Conservation (phyloP, 2,888 invertebrate genomes). For the Atrina japonica region DNA sequence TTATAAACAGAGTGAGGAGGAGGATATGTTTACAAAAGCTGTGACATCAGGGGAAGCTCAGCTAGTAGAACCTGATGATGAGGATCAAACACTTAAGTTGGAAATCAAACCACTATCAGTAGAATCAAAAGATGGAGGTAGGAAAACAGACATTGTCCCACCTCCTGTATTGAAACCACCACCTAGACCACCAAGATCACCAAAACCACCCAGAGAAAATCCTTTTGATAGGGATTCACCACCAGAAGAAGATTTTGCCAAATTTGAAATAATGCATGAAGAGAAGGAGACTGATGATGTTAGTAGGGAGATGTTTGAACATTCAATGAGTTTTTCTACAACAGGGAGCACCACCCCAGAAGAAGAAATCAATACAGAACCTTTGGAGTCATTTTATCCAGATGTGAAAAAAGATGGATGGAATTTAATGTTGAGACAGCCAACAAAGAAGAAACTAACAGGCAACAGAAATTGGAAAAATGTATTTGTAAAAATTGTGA, state of each 20-base stretch:
- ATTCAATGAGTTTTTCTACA: constrained; percentile 40
- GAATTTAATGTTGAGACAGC: constrained; percentile 96
- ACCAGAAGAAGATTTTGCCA: constrained; percentile 78
- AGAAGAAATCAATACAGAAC: constrained; percentile 67
- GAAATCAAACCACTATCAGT: constrained; percentile 62
- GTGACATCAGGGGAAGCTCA: constrained; percentile 50
- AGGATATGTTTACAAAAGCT: constrained; percentile 45
- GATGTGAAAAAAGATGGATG: constrained; percentile 91
- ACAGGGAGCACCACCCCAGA: constrained; percentile 67
- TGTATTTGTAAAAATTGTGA: constrained; percentile 91
- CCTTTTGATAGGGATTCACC: constrained; percentile 80
- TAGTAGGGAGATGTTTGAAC: constrained; percentile 31
- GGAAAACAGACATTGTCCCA: constrained; percentile 43
- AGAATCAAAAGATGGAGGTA: constrained; percentile 31
- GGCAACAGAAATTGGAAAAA: constrained; percentile 95
- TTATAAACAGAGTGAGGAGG: not conserved
- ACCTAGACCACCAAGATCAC: constrained; percentile 69
- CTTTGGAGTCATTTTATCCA: constrained; percentile 93
- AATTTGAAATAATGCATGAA: constrained; percentile 71
- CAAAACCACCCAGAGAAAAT: constrained; percentile 77
- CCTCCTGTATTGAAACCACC: constrained; percentile 71
- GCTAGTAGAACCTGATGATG: constrained; percentile 55
- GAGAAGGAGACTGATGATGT: constrained; percentile 55
- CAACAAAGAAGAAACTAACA: constrained; percentile 78
- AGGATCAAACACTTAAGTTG: constrained; percentile 58